phyloP scores from a whole-genome alignment of 2,113 vertebrate species.

The Pagrus major region DNA sequence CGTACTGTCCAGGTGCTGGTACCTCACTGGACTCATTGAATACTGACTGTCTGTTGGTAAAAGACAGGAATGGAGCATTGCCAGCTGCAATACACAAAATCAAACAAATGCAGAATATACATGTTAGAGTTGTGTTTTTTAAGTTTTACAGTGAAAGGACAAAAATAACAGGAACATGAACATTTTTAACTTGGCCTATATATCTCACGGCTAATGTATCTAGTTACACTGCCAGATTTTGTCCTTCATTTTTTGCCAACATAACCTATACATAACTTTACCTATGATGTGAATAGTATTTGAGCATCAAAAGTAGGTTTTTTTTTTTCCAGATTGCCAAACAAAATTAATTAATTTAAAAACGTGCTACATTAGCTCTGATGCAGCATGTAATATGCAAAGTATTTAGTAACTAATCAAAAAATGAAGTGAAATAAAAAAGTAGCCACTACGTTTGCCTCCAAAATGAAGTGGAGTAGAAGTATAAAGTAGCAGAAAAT shows the following conservation, averaged over 20 bases:
- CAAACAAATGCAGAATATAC: background rate
- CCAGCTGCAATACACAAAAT: conserved; percentile 72
- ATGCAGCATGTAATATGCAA: too few relatives aligned
- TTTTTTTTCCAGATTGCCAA: too few relatives aligned
- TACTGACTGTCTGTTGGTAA: conserved; percentile 75
- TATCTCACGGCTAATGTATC: background rate
- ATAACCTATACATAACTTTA: background rate
- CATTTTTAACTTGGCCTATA: background rate
- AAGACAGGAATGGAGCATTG: conserved; percentile 89
- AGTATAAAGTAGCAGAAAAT: too few relatives aligned
- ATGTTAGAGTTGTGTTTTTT: background rate
- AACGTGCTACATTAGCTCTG: too few relatives aligned
- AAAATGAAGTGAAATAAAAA: too few relatives aligned
- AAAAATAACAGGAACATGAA: background rate
- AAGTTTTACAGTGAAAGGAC: background rate
- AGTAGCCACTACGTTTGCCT: too few relatives aligned
- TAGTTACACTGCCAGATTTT: background rate
- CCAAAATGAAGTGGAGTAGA: too few relatives aligned
- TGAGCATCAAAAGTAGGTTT: too few relatives aligned
- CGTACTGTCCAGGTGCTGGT: conserved; percentile 88
- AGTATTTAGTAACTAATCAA: too few relatives aligned
- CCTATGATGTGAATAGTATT: too few relatives aligned
- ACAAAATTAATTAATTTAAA: too few relatives aligned
- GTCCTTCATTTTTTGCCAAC: background rate
- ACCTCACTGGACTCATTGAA: conserved; percentile 55